A percentile compares a stretch with the other conserved stretches of the same genome.
Conservation (phyloP, 92 coral and sea anemone species). For the Heteractis magnifica region DNA sequence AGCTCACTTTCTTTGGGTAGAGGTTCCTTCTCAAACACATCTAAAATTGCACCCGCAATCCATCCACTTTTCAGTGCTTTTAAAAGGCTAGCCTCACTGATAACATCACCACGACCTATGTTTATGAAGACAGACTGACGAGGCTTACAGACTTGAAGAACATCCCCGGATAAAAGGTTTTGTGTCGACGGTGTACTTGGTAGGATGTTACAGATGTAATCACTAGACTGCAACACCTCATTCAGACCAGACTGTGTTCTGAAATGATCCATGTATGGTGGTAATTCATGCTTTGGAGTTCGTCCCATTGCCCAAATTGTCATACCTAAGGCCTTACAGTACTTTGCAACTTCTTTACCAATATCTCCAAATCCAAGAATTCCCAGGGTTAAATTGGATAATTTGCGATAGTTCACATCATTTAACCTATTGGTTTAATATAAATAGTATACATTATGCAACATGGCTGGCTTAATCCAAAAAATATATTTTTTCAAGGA, state of each 20-base stretch:
- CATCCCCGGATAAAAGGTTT: conserved; percentile 75
- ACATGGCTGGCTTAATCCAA: not conserved
- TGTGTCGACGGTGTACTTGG: conserved; percentile 81
- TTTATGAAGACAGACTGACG: conserved; percentile 76
- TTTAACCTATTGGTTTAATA: not conserved
- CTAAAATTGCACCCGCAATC: conserved; percentile 91
- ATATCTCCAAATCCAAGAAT: conserved; percentile 90
- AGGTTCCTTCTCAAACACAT: conserved; percentile 89
- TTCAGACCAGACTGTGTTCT: conserved; percentile 48
- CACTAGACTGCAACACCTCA: conserved; percentile 74
- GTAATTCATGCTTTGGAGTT: conserved; percentile 29
- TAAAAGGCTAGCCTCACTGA: conserved; percentile 71
- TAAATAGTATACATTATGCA: not conserved
- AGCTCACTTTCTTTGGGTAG: conserved; percentile 72
- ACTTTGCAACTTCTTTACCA: conserved; percentile 72
- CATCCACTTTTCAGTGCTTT: conserved; percentile 79
- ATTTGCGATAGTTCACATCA: not conserved
- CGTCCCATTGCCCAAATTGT: conserved; percentile 81
- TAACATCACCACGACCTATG: conserved; percentile 88
- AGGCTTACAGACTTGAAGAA: conserved; percentile 62
- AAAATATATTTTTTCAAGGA: too few relatives aligned
- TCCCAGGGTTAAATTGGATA: conserved; percentile 66
- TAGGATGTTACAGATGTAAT: conserved; percentile 81
- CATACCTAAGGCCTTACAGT: conserved; percentile 84
- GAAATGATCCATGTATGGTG: conserved; percentile 66